phyloP scores from a whole-genome alignment of 2,797 vertebrate species.

The Danio aesculapii region DNA sequence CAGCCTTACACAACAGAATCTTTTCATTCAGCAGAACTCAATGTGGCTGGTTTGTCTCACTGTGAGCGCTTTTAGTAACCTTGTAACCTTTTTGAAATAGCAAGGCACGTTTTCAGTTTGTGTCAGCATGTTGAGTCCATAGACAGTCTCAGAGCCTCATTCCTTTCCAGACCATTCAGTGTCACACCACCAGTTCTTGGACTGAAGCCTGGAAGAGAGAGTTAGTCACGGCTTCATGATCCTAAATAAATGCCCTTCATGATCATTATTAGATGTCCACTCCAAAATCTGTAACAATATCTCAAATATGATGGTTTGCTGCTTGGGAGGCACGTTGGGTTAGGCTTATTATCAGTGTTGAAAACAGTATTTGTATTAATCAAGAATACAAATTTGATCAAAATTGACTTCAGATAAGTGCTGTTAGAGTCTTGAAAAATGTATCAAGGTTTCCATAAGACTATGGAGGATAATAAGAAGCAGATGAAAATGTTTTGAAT shows the following conservation, averaged over 20 bases:
- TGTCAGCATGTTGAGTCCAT: not conserved
- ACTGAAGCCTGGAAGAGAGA: not conserved
- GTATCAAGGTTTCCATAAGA: not conserved
- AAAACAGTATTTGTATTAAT: too few relatives aligned
- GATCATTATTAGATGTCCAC: too few relatives aligned
- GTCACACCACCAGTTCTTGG: not conserved
- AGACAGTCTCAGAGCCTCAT: too few relatives aligned
- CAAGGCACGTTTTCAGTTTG: not conserved
- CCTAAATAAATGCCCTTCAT: not conserved
- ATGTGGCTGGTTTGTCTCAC: not conserved
- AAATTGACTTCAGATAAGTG: too few relatives aligned
- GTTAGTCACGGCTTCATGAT: not conserved
- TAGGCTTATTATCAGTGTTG: too few relatives aligned
- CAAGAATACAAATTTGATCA: too few relatives aligned
- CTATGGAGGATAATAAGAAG: not conserved
- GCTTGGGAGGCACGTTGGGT: too few relatives aligned
- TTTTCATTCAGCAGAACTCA: not conserved
- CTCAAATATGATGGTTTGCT: too few relatives aligned
- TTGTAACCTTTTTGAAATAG: not conserved
- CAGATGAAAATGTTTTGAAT: not conserved
- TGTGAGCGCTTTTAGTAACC: too few relatives aligned
- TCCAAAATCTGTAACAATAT: too few relatives aligned
- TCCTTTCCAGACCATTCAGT: not conserved
- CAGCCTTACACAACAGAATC: not conserved
- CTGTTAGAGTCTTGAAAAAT: not conserved